phyloP scores from a whole-genome alignment of 2,797 vertebrate species.

The Betta splendens region DNA sequence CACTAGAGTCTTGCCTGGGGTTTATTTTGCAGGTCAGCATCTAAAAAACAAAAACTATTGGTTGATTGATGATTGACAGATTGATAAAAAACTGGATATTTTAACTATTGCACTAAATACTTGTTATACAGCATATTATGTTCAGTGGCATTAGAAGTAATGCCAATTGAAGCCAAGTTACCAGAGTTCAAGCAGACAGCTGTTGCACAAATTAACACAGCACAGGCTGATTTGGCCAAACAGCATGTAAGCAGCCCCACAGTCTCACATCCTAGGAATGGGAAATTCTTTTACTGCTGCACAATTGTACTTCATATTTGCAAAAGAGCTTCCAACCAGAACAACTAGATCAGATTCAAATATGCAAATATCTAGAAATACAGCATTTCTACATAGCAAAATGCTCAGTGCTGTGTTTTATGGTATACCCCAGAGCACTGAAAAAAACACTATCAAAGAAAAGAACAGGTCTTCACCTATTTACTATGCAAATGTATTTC shows the following conservation, averaged over 20 bases:
- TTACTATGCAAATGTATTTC: background rate
- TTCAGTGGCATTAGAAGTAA: slow-evolving; percentile 26
- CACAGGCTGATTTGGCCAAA: slow-evolving; percentile 38
- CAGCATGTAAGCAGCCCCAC: slow-evolving; percentile 21
- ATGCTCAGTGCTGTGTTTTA: background rate
- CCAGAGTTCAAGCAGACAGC: slow-evolving; percentile 28
- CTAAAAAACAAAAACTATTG: too few species aligned
- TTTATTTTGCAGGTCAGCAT: too few species aligned
- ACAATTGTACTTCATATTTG: too few species aligned
- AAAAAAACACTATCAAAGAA: background rate
- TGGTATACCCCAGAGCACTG: background rate
- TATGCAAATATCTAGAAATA: background rate
- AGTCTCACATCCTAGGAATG: slow-evolving; percentile 9
- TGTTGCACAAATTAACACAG: slow-evolving; percentile 48
- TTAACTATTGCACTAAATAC: too few species aligned
- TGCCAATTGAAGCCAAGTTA: slow-evolving; percentile 44
- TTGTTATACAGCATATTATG: too few species aligned
- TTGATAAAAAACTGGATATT: too few species aligned
- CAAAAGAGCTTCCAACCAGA: background rate
- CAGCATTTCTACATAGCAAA: background rate
- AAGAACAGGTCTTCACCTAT: background rate
- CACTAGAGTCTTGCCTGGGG: too few species aligned
- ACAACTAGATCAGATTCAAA: background rate
- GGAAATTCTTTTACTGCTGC: background rate
- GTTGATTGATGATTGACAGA: too few species aligned